Conservation (phyloP, 2,113 vertebrate genomes). For the Rattus rattus region DNA sequence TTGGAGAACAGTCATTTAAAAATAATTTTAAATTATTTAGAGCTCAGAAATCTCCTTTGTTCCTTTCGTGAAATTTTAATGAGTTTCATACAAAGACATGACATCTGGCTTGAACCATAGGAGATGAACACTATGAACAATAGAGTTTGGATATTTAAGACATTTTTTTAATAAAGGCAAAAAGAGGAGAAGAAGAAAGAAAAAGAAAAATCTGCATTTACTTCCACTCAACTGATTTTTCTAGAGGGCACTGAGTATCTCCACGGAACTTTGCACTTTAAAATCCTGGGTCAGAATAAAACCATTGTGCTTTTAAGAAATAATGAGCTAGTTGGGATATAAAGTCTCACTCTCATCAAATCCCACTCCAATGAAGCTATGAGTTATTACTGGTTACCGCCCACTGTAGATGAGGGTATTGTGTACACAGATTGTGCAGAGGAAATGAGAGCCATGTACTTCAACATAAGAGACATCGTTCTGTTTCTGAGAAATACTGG, state of each 20-base stretch:
- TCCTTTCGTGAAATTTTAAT: conserved; percentile 56
- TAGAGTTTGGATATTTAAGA: not conserved
- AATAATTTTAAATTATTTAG: conserved; percentile 26
- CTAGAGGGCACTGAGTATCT: not conserved
- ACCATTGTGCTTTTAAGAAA: not conserved
- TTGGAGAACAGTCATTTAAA: conserved; percentile 17
- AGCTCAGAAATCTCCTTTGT: conserved; percentile 22
- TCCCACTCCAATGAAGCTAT: not conserved
- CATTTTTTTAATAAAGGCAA: not conserved
- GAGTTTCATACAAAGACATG: conserved; percentile 29
- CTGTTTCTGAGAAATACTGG: not conserved
- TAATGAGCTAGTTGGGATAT: not conserved
- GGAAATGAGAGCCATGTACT: not conserved
- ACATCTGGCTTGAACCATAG: conserved; percentile 48
- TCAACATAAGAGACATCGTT: not conserved
- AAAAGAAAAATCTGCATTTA: conserved; percentile 35
- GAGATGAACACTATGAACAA: conserved; percentile 20
- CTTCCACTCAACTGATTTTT: conserved; percentile 25
- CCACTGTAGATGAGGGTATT: not conserved
- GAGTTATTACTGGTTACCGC: not conserved
- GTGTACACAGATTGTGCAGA: not conserved
- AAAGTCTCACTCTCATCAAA: not conserved
- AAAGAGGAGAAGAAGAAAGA: not conserved
- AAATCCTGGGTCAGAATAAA: conserved; percentile 34
- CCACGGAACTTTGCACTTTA: not conserved